phyloP scores from a whole-genome alignment of 2,888 invertebrate species.

The Ophraella communa region DNA sequence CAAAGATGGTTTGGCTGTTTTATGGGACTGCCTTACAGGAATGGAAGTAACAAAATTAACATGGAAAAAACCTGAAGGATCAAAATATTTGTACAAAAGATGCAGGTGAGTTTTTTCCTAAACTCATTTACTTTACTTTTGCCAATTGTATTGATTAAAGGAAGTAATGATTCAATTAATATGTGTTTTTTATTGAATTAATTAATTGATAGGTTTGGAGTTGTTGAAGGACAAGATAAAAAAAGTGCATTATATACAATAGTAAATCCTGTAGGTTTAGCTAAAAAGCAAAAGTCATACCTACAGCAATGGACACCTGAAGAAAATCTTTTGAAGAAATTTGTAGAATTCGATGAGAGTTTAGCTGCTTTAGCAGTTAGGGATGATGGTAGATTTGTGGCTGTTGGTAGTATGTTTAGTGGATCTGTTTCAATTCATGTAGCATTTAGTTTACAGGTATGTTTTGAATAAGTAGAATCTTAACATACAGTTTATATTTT shows the following conservation, averaged over 20 bases:
- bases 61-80: constrained; percentile 78
- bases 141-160: too few relatives aligned
- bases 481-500: too few relatives aligned
- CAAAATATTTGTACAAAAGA: constrained; percentile 83
- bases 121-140: too few relatives aligned
- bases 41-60: constrained; percentile 73
- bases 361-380: constrained; percentile 85
- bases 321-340: constrained; percentile 66
- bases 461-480: not conserved
- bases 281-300: constrained; percentile 75
- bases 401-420: constrained; percentile 91
- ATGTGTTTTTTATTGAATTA: not conserved
- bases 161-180: not conserved
- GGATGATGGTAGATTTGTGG: constrained; percentile 91
- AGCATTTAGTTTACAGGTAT: constrained; percentile 88
- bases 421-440: constrained; percentile 91
- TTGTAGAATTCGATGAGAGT: constrained; percentile 73
- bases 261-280: constrained; percentile 78
- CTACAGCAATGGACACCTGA: constrained; percentile 78
- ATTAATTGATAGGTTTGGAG: constrained; percentile 68
- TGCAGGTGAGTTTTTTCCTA: constrained; percentile 66
- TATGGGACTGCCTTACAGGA: constrained; percentile 78
- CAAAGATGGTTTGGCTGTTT: constrained; percentile 82
- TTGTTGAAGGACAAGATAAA: constrained; percentile 72
- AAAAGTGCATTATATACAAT: constrained; percentile 76